phyloP scores from a whole-genome alignment of 2,888 invertebrate genomes.

The Acanthosepion pharaonis region DNA sequence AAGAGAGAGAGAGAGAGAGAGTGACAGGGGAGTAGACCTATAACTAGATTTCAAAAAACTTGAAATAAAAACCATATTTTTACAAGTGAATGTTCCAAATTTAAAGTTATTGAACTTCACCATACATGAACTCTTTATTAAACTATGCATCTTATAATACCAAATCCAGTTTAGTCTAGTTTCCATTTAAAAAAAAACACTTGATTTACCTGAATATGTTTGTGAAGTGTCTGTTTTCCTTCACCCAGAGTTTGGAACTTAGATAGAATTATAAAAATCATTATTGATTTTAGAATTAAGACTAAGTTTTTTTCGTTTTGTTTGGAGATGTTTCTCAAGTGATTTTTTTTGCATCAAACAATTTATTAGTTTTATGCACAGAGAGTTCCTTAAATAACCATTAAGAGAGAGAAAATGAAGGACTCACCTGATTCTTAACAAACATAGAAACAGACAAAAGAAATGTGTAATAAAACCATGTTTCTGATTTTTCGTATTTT shows the following conservation, averaged over 20 bases:
- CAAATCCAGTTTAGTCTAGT: background rate
- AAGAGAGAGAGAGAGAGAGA: too few species aligned
- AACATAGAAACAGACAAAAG: background rate
- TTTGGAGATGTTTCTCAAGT: background rate
- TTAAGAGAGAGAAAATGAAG: too few species aligned
- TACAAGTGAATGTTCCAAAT: too few species aligned
- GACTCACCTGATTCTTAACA: background rate
- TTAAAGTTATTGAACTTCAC: too few species aligned
- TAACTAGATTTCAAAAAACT: too few species aligned
- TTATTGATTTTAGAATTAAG: background rate
- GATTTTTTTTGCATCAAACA: background rate
- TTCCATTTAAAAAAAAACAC: background rate
- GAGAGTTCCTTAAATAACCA: too few species aligned
- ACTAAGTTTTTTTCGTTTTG: background rate
- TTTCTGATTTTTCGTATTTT: background rate
- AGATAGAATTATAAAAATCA: background rate
- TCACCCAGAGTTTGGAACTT: background rate
- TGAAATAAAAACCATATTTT: too few species aligned
- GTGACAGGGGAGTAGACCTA: too few species aligned
- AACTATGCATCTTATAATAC: too few species aligned
- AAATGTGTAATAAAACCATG: background rate
- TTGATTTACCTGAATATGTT: background rate
- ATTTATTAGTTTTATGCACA: background rate
- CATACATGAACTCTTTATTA: too few species aligned
- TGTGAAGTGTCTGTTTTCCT: background rate